Evolutionary conservation across 1,140 invertebrate species (phyloP), one percentile per base, ranked within the genome.

Genomic region (Pemphigus obesinymphae): DNA sequence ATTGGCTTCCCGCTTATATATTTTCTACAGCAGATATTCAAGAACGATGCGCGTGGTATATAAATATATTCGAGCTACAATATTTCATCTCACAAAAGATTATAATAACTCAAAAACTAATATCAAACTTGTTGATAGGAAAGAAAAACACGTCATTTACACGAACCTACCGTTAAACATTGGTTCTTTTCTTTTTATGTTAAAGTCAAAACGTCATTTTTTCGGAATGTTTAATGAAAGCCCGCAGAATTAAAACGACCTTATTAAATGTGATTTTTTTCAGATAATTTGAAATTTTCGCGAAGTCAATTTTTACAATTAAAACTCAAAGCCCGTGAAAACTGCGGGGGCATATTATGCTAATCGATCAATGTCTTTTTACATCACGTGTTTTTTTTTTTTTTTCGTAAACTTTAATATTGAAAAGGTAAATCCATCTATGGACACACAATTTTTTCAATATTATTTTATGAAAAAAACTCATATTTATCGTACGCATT

Each of bases 111-210:
- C 82, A 85, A 86, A 78, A 86, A 85, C 26, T 48, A 45, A 82
- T 63, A 58, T 82, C 48, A 45, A 66, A 85, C 85, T 86, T 82
- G 85, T 85, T 85, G 85, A 85, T 83, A 55, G 2, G 53, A 31
- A 75, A 70, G 29, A 37, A 72, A 53, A 72, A 76, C 48, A 34
- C 17, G 29, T 8, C 58, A 20, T 31, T 7, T 61, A 29, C 55
- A 61, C 26, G 23, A n/a, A n/a, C n/a, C n/a, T 55, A 23, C n/a
- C 17, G 31, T 66, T 20, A 37, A 66, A 34, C 31, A 66, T 66
- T 66, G 31, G 29, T 5, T 5, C 37, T 40, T 40, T 40, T 40
- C 8, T 40, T 40, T 40, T 66, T 29, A 29, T 17, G 58, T 61
- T 29, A 29, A 13, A 13, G 55, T 13, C 55, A 29, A 29, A 26